Conservation (phyloP, 2,797 vertebrate species). For the Pyrocephalus nanus region DNA sequence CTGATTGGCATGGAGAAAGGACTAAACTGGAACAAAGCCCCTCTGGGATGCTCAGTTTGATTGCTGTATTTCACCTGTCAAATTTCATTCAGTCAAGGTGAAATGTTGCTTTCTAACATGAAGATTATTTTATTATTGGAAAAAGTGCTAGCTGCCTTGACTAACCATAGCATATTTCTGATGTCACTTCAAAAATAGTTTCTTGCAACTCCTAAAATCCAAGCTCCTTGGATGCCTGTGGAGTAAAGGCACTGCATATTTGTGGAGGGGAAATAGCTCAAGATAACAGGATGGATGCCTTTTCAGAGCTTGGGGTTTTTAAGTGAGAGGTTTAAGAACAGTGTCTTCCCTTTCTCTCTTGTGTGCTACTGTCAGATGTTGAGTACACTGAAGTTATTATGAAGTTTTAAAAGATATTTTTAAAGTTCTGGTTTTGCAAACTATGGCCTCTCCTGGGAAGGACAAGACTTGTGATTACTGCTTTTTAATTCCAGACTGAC, state of each 20-base stretch:
- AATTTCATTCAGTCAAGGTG: background rate
- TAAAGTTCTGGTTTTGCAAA: background rate
- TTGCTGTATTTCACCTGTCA: background rate
- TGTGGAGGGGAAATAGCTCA: background rate
- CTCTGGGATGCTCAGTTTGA: background rate
- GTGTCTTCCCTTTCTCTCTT: background rate
- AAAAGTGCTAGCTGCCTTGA: background rate
- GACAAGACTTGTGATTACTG: background rate
- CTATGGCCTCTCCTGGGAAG: background rate
- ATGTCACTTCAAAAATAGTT: background rate
- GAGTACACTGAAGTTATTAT: background rate
- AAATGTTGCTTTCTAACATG: background rate
- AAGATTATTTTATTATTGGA: background rate
- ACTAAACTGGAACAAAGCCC: background rate
- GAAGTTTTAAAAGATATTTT: background rate
- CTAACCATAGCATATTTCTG: background rate
- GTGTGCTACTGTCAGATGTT: background rate
- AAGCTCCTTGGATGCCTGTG: background rate
- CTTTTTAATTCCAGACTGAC: background rate
- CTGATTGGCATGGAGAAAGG: accelerated
- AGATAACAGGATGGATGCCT: background rate
- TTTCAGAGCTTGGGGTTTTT: background rate
- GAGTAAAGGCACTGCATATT: background rate
- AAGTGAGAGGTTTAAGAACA: background rate
- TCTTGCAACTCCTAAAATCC: background rate